phyloP scores from a whole-genome alignment of 2,113 vertebrate species.

The Lepisosteus osseus region DNA sequence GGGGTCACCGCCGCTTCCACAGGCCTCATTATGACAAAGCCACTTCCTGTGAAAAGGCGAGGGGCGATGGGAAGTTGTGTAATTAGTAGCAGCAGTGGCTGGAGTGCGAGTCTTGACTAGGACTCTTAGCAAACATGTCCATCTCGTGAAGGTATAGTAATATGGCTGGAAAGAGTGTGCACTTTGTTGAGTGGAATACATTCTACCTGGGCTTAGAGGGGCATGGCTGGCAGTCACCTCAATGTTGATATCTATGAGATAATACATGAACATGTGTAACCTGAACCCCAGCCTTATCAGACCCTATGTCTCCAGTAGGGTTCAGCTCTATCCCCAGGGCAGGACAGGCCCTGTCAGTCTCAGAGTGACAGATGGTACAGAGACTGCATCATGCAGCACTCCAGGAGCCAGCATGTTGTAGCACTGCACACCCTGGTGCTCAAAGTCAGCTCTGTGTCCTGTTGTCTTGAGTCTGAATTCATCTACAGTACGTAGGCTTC shows the following conservation, averaged over 20 bases:
- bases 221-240: too few relatives aligned
- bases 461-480: too few relatives aligned
- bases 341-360: conserved; percentile 51
- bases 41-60: conserved; percentile 26
- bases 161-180: too few relatives aligned
- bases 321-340: conserved; percentile 60
- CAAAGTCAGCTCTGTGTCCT: too few relatives aligned
- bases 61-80: conserved; percentile 6
- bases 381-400: conserved; percentile 11
- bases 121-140: background rate
- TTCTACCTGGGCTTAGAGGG: too few relatives aligned
- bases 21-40: conserved; percentile 31
- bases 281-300: conserved; percentile 36
- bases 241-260: too few relatives aligned
- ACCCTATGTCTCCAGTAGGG: conserved; percentile 66
- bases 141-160: too few relatives aligned
- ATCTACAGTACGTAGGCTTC: too few relatives aligned
- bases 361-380: conserved; percentile 63
- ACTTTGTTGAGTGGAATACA: too few relatives aligned
- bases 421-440: too few relatives aligned
- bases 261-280: background rate
- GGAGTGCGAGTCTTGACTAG: background rate
- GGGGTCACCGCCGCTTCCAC: conserved; percentile 20
- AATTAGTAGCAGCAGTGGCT: background rate
- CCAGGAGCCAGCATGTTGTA: too few relatives aligned